phyloP scores from a whole-genome alignment of 2,888 invertebrate genomes.

The Sympetrum striolatum region DNA sequence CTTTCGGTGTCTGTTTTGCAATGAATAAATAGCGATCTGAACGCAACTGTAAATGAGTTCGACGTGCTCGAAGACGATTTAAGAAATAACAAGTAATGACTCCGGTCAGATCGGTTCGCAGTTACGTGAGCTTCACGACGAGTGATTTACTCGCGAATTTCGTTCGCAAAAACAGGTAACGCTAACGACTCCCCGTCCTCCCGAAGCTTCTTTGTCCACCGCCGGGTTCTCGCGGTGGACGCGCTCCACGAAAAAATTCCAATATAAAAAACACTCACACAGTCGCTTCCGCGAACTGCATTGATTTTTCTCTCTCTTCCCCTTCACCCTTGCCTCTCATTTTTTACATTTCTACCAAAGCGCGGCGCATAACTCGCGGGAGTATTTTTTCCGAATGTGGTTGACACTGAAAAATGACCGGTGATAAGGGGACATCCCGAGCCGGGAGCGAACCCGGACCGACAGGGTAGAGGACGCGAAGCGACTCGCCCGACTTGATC shows the following conservation, averaged over 20 bases:
- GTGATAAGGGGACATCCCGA: background rate
- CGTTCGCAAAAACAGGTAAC: no score
- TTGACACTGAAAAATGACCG: constrained; percentile 38
- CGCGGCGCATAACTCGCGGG: constrained; percentile 20
- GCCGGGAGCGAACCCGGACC: constrained; percentile 14
- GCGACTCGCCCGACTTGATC: background rate
- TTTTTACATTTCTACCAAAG: background rate
- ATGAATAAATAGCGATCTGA: no score
- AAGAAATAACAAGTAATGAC: no score
- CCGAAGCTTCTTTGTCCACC: background rate
- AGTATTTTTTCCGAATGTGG: background rate
- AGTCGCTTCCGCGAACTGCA: constrained; percentile 36
- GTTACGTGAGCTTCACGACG: no score
- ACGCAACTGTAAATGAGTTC: no score
- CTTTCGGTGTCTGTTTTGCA: no score
- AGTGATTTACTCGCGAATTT: no score
- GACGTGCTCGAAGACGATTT: no score
- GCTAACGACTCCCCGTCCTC: background rate
- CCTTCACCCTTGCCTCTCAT: background rate
- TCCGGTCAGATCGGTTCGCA: no score
- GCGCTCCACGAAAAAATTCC: background rate
- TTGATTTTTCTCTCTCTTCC: constrained; percentile 26
- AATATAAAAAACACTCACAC: background rate
- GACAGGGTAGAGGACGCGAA: background rate
- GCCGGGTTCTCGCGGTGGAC: background rate